Evolutionary conservation across 2,113 vertebrate species (phyloP), one percentile per base, ranked within the genome.

Genomic region (Actenoides hombroni): DNA sequence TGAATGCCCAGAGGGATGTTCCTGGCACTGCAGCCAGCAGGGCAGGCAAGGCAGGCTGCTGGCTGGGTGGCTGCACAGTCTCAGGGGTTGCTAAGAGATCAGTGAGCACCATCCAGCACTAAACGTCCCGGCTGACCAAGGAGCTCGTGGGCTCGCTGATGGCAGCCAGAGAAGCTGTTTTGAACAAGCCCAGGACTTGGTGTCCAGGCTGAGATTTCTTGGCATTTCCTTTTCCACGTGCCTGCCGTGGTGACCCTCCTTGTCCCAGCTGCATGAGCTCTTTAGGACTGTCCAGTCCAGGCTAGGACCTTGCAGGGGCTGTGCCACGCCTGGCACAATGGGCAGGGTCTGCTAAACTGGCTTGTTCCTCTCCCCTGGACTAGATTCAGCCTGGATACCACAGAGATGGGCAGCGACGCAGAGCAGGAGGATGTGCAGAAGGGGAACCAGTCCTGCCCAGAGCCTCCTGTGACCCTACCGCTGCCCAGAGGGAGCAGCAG

Each of bases 341-440:
- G 29, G 49, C 16, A 4, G 3, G 33, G 9, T 10, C 65, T 63
- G 51, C 42, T 48, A 12, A 51, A 39, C 26, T 26, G 53, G 6
- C 23, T 80, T 28, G 21, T 60, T 83, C 54, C 46, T 93, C 35
- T 71, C 67, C 39, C 48, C n/a, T 63, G 29, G 67, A 10, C 61
- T 39, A 99, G 99, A 88, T 97, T 99, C 86, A 99, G 99, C 97
- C 93, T 99, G 39, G 98, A 99, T 40, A 77, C 98, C 28, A 95
- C 92, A 0, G 97, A 97, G 24, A 84, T 95, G 39, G 98, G 98
- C 97, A 99, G 98, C 6, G 98, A 98, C 10, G 97, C 96, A 51
- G 99, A 98, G 73, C 94, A 94, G 83, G 98, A 95, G 31, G 98
- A 98, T 2, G 96, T 95, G 37, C 97, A 92, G 21, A 96, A 92